Conservation (phyloP, 2,113 vertebrate species). For the Falco punctatus region DNA sequence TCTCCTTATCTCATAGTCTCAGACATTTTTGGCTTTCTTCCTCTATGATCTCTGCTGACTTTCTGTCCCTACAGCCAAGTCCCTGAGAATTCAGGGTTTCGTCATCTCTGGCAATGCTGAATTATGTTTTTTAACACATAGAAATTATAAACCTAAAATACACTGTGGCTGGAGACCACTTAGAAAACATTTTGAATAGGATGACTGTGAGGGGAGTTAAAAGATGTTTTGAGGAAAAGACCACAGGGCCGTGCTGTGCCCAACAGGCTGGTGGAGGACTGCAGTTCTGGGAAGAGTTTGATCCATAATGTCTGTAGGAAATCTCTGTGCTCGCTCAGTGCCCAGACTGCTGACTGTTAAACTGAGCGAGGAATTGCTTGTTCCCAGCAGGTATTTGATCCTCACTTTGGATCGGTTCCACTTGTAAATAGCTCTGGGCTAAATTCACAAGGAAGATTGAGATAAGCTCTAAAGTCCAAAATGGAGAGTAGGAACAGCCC, state of each 20-base stretch:
- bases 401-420: not conserved
- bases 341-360: not conserved
- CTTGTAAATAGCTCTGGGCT: not conserved
- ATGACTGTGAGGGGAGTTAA: not conserved
- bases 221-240: not conserved
- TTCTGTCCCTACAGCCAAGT: not conserved
- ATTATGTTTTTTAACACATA: not conserved
- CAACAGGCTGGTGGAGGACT: not conserved
- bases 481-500: fast-evolving
- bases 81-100: not conserved
- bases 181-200: not conserved
- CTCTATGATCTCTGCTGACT: not conserved
- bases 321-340: not conserved
- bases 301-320: not conserved
- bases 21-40: not conserved
- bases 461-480: not conserved
- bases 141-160: not conserved
- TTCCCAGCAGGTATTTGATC: not conserved
- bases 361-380: not conserved
- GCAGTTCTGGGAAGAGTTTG: not conserved
- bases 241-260: not conserved
- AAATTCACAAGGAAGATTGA: not conserved
- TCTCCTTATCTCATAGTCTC: not conserved
- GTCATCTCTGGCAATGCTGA: not conserved
- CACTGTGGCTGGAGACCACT: not conserved